These are phyloP conservation scores for Excalfactoria chinensis DNA, from an alignment of 2,113 vertebrate species.

Conservation along the genomic window DNA sequence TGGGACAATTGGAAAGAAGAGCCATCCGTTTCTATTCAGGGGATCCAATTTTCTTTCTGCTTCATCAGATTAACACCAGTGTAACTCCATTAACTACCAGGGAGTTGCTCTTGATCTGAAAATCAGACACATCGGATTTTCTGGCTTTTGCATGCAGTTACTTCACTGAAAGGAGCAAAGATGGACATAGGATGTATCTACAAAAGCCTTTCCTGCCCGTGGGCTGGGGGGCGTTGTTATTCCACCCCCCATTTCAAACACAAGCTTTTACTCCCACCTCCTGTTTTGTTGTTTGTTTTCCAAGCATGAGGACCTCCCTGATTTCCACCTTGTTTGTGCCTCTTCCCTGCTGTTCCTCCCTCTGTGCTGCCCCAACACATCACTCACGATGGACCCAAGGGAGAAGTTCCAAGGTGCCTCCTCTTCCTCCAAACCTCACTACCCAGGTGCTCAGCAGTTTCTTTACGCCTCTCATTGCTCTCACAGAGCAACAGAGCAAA, in stretches of 20 bases:
- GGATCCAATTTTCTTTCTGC: constrained; percentile 1
- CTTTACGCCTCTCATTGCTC: background rate
- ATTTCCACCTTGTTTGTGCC: background rate
- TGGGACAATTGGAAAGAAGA: background rate
- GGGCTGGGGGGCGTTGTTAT: background rate
- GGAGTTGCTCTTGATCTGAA: background rate
- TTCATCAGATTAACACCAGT: background rate
- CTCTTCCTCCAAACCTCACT: background rate
- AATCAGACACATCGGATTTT: background rate
- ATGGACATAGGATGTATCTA: background rate
- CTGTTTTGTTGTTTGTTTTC: background rate
- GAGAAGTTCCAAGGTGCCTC: background rate
- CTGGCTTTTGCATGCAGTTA: background rate
- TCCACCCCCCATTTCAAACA: background rate
- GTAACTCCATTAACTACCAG: constrained; percentile 16
- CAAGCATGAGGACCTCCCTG: background rate
- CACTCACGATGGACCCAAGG: background rate
- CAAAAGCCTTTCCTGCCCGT: background rate
- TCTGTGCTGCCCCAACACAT: background rate
- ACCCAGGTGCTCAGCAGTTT: background rate
- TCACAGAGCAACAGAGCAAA: background rate
- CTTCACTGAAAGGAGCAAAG: background rate
- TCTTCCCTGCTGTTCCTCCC: rapidly evolving
- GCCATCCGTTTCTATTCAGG: background rate
- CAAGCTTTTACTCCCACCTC: background rate